Evolutionary conservation across 1,140 invertebrate genomes (phyloP).

Genomic region (Drosophila pseudoobscura): DNA sequence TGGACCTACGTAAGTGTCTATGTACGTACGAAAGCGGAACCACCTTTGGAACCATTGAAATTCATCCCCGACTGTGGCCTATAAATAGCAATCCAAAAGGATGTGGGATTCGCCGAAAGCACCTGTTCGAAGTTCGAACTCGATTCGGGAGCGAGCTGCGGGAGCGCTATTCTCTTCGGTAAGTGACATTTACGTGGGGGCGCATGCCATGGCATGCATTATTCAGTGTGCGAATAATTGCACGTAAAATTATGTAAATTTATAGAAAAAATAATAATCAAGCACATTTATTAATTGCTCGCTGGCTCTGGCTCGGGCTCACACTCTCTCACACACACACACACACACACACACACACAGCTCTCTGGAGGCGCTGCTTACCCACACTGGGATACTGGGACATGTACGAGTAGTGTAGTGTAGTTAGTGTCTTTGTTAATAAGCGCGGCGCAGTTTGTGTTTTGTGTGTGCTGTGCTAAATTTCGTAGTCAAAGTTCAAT

Average conservation of each 20-base stretch:
- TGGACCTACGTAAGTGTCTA: too few relatives aligned
- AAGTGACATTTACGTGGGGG: constrained; percentile 45
- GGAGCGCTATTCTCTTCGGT: background rate
- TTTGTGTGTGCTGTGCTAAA: constrained; percentile 56
- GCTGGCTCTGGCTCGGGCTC: background rate
- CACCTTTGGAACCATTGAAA: too few relatives aligned
- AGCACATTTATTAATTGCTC: constrained; percentile 55
- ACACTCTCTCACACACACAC: constrained; percentile 16
- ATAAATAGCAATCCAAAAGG: too few relatives aligned
- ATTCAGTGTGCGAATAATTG: constrained; percentile 58
- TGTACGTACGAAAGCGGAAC: too few relatives aligned
- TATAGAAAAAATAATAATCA: constrained; percentile 36
- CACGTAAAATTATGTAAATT: constrained; percentile 71
- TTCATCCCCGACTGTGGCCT: too few relatives aligned
- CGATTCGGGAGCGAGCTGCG: too few relatives aligned
- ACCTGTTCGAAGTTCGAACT: background rate
- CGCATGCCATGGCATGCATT: constrained; percentile 28
- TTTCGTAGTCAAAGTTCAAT: constrained; percentile 74
- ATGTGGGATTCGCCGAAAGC: too few relatives aligned
- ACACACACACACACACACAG: constrained; percentile 8
- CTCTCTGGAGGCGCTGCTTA: too few relatives aligned
- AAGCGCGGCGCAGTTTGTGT: constrained; percentile 65
- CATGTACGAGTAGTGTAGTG: constrained; percentile 20
- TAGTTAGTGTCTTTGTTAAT: constrained; percentile 59
- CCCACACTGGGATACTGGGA: constrained; percentile 3